Percentiles rank a stretch among this genome's conserved stretches.
phyloP scores from a whole-genome alignment of 1,140 invertebrate genomes.

The Drosophila bocki region DNA sequence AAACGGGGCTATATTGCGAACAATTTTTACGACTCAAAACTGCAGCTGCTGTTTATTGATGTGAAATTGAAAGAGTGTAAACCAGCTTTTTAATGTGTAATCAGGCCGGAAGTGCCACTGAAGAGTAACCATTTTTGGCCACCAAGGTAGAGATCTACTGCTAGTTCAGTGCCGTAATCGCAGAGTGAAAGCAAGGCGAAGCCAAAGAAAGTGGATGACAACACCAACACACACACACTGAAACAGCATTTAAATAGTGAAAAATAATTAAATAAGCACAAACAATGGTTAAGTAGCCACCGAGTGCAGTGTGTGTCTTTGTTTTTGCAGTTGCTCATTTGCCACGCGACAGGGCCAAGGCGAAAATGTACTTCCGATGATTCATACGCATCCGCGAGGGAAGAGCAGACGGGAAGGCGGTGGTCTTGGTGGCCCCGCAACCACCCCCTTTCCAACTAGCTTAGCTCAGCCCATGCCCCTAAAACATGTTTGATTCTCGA shows the following conservation, averaged over 20 bases:
- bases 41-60: constrained; percentile 23
- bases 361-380: constrained; percentile 33
- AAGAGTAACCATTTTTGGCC: constrained; percentile 9
- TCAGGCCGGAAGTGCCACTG: background rate
- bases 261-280: constrained; percentile 48
- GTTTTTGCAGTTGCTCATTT: constrained; percentile 4
- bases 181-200: constrained; percentile 24
- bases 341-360: constrained; percentile 18
- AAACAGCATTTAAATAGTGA: constrained; percentile 13
- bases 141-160: constrained; percentile 17
- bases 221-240: background rate
- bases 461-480: constrained; percentile 4
- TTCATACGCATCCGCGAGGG: constrained; percentile 25
- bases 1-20: constrained; percentile 14
- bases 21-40: constrained; percentile 31
- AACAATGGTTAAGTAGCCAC: constrained; percentile 2
- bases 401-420: constrained; percentile 3
- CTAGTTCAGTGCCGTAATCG: background rate
- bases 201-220: constrained; percentile 45
- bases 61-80: constrained; percentile 1
- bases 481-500: constrained; percentile 43
- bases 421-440: constrained; percentile 17
- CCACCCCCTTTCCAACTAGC: constrained; percentile 6
- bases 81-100: constrained; percentile 26
- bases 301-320: constrained; percentile 11